phyloP scores from a whole-genome alignment of 2,113 vertebrate species.

The Trichechus manatus region DNA sequence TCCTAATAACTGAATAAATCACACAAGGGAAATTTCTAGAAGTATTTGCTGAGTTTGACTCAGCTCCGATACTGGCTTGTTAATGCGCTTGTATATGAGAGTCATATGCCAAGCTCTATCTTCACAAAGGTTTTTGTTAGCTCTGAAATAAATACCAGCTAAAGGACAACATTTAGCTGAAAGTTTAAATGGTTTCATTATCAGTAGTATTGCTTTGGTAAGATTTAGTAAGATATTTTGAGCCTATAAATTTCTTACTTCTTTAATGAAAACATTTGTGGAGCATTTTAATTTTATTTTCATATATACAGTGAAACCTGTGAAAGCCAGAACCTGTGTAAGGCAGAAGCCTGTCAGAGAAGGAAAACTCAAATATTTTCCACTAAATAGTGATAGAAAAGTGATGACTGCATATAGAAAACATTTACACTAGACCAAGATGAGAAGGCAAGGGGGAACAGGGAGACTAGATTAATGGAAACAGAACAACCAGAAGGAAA shows the following conservation, averaged over 20 bases:
- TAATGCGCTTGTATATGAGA: conserved; percentile 63
- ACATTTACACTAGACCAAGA: too few relatives aligned
- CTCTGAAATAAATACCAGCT: conserved; percentile 31
- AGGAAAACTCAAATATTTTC: not conserved
- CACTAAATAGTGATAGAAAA: not conserved
- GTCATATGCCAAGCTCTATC: conserved; percentile 55
- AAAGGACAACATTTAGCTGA: conserved; percentile 38
- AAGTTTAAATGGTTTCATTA: conserved; percentile 40
- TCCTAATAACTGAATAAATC: conserved; percentile 74
- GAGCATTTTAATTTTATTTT: conserved; percentile 53
- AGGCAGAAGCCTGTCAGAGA: not conserved
- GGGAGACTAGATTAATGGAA: too few relatives aligned
- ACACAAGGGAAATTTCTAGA: conserved; percentile 76
- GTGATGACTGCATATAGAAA: not conserved
- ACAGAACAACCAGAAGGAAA: too few relatives aligned
- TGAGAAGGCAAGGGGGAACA: too few relatives aligned
- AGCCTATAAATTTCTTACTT: conserved; percentile 26
- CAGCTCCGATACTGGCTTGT: conserved; percentile 53
- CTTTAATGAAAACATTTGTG: conserved; percentile 19
- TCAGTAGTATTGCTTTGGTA: conserved; percentile 52
- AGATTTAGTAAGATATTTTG: conserved; percentile 46
- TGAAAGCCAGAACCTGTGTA: not conserved
- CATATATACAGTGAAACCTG: not conserved
- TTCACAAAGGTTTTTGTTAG: conserved; percentile 55
- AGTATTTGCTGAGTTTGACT: conserved; percentile 74